Base-by-base conservation (phyloP, 2,888 invertebrate species). In the Chelonus formosanus region DNA sequence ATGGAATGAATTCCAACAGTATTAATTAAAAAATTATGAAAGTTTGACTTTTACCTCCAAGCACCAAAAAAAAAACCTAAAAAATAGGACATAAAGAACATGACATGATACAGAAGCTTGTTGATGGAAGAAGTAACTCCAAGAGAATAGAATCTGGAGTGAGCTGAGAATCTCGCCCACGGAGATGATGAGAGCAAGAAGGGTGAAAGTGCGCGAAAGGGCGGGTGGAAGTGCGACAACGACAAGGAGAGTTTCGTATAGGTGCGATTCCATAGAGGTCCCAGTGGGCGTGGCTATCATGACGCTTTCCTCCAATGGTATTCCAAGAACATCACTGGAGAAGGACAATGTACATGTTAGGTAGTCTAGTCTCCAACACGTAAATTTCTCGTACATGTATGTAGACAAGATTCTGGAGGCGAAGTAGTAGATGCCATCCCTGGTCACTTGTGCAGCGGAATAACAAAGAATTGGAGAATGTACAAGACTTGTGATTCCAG, bases 241-340 rank as follows among this genome's bases (percentile, higher is more conserved):
- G 70, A 67, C 67, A 67, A 65, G 65, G 67, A 68, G 63, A 67
- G 66, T 65, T 65, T 67, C 65, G 68, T 70, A 71, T 68, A 67
- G 67, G 71, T 68, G 70, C 71, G 66, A 70, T 70, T 70, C 64
- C 52, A 56, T 56, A 67, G 70, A 69, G 67, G 67, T 70, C 67
- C 70, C 72, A 73, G 69, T 79, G 76, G 79, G 78, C 79, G 80
- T 79, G 79, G 79, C 78, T 75, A 75, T 78, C 72, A 73, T 73
- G 80, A 78, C 78, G 81, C 76, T 80, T 79, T 77, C 79, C 76
- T 72, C 84, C 84, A 84, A 84, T 83, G 74, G 78, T 78, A 75
- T 78, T 78, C 73, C 75, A 76, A 77, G 74, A 78, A 79, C 78
- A 77, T 76, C 74, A 76, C 68, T 77, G 75, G 77, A 76, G 79